Conservation (phyloP, 2,888 invertebrate genomes). For the Ochropleura plecta region DNA sequence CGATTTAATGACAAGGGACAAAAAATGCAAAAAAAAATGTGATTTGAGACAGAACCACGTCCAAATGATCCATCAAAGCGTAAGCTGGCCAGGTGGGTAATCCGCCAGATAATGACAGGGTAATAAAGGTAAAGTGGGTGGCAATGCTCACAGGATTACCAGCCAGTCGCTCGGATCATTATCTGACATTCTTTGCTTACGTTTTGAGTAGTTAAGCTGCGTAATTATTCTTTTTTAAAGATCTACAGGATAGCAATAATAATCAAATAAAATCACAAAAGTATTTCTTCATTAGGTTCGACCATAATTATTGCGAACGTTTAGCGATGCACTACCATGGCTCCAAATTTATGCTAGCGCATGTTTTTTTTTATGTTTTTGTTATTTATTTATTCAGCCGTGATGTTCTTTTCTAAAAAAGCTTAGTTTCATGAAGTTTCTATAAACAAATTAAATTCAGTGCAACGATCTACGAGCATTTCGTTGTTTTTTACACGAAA, state of each 20-base stretch:
- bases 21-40: constrained; percentile 20
- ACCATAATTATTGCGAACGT: neutral
- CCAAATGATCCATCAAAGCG: constrained; percentile 73
- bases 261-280: neutral
- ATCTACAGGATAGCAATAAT: neutral
- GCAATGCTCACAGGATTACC: constrained; percentile 75
- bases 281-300: neutral
- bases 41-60: constrained; percentile 64
- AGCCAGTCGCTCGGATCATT: constrained; percentile 52
- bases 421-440: neutral
- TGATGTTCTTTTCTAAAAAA: neutral
- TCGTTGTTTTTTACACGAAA: constrained; percentile 25
- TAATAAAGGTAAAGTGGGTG: constrained; percentile 76
- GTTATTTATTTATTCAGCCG: neutral
- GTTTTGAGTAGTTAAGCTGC: constrained; percentile 36
- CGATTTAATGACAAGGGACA: constrained; percentile 24
- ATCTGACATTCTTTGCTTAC: constrained; percentile 59
- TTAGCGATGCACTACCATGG: constrained; percentile 17
- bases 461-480: neutral
- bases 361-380: neutral
- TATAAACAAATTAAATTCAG: neutral
- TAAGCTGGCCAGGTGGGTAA: constrained; percentile 66
- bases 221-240: constrained; percentile 21
- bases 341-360: neutral
- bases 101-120: constrained; percentile 61